A percentile compares a stretch with the other conserved stretches of the same genome.
Conservation (phyloP, 64 coral and sea anemone genomes). For the Catalaphyllia jardinei region DNA sequence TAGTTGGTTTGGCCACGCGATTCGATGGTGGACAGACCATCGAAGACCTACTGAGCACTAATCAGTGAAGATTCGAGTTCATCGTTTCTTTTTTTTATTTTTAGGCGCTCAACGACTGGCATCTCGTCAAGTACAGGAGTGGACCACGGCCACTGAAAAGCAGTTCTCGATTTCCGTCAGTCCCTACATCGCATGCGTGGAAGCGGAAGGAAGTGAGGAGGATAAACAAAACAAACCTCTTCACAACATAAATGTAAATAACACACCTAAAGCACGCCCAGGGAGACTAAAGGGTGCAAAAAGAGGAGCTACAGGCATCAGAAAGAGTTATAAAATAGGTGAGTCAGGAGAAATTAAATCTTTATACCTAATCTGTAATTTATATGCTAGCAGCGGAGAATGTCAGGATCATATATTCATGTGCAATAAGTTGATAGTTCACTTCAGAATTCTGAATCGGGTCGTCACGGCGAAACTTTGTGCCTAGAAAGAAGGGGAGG, state of each 20-base stretch:
- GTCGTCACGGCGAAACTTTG: too few relatives aligned
- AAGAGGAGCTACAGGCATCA: background rate
- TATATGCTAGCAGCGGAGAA: too few relatives aligned
- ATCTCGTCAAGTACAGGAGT: constrained; percentile 50
- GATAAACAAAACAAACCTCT: background rate
- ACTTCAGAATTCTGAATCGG: too few relatives aligned
- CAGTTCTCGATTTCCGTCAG: constrained; percentile 71
- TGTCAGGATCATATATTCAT: too few relatives aligned
- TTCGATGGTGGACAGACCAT: too few relatives aligned
- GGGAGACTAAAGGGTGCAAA: background rate
- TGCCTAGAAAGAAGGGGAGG: too few relatives aligned
- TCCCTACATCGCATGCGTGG: constrained; percentile 77
- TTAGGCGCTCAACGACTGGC: constrained; percentile 5
- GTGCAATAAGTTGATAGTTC: too few relatives aligned
- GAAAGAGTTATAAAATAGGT: background rate
- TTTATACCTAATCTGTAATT: too few relatives aligned
- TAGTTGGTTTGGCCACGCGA: too few relatives aligned
- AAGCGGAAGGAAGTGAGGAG: constrained; percentile 52
- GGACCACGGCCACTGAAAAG: constrained; percentile 58
- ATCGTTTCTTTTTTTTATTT: background rate
- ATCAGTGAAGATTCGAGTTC: too few relatives aligned
- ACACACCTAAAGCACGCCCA: background rate
- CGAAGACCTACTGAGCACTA: too few relatives aligned
- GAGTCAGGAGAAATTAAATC: background rate
- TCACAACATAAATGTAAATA: background rate